Evolutionary conservation across 1,140 invertebrate genomes (phyloP), one percentile per base, ranked within the genome.

Genomic region (Portunus trituberculatus): DNA sequence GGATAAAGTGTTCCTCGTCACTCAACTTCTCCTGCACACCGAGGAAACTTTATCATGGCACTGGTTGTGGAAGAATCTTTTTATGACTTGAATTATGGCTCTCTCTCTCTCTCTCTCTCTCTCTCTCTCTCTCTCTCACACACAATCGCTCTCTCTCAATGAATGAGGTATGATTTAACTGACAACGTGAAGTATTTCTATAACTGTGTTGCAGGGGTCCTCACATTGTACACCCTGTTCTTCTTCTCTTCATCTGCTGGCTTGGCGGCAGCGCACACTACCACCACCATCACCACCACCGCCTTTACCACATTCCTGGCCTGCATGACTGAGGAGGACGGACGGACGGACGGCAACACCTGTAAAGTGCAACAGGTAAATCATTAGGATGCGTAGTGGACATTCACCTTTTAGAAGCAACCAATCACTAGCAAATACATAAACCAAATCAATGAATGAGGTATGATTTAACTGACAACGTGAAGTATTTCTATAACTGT

Each of bases 1-100:
- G 96, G 32, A 98, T 98, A 96, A 98, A 99, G 97, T 99, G 99
- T 95, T 98, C 98, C 82, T 98, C 98, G 96, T 98, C 98, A 93
- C 98, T 98, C 0, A 98, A 97, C 95, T 98, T 98, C 95, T 96
- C 90, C 92, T 67, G 87, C 29, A 76, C 32, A 76, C 32, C 29
- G 32, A 0, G 8, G 12, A 82, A 83, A 67, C 10, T 2, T 20
- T 3, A 86, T n/a, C 32, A 31, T 86, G 83, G 32, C 4, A 84
- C 31, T 32, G 31, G 8, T 84, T 25, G 28, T 25, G 28, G 20
- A 82, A 82, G 76, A 82, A 39, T 39, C 6, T 6, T 39, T 39
- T 39, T 2, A 6, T 39, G 39, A 39, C 39, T 82, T 82, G 7
- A 82, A 82, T 4, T 25, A 82, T 82, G 76, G 8, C 39, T 2